Percentiles rank a stretch among this genome's conserved stretches.
Conservation (phyloP, 2,888 invertebrate species). For the Polietes domitor region DNA sequence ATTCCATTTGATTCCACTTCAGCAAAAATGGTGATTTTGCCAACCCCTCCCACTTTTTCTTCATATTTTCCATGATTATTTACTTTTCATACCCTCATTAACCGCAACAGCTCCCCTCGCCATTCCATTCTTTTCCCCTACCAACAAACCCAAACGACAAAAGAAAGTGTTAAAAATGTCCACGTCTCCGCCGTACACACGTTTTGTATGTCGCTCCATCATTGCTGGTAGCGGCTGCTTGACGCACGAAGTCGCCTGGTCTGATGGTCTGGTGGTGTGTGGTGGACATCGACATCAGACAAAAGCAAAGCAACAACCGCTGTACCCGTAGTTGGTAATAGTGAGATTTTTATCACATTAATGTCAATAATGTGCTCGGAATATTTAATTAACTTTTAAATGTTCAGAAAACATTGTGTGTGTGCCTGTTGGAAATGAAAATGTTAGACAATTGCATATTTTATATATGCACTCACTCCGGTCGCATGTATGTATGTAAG, state of each 20-base stretch:
- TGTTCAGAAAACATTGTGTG: conserved; percentile 23
- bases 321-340: conserved; percentile 63
- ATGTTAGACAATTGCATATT: conserved; percentile 38
- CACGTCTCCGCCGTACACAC: no score
- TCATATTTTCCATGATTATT: no score
- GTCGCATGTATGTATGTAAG: not conserved
- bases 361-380: conserved; percentile 66
- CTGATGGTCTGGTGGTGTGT: not conserved
- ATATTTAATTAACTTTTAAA: conserved; percentile 59
- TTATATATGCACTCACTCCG: conserved; percentile 10
- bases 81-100: no score
- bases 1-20: no score
- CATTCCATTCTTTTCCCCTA: conserved; percentile 2
- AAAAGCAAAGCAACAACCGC: conserved; percentile 18
- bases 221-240: not conserved
- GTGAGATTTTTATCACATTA: conserved; percentile 68
- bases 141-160: not conserved
- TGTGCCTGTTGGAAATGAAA: conserved; percentile 27
- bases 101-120: no score
- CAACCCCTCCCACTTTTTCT: no score
- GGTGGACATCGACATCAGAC: not conserved
- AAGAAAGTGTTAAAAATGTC: conserved; percentile 27
- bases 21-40: no score
- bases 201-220: conserved; percentile 20
- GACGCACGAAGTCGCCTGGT: not conserved